Conservation (phyloP, 2,113 vertebrate genomes). For the Rhabdornis inornatus region DNA sequence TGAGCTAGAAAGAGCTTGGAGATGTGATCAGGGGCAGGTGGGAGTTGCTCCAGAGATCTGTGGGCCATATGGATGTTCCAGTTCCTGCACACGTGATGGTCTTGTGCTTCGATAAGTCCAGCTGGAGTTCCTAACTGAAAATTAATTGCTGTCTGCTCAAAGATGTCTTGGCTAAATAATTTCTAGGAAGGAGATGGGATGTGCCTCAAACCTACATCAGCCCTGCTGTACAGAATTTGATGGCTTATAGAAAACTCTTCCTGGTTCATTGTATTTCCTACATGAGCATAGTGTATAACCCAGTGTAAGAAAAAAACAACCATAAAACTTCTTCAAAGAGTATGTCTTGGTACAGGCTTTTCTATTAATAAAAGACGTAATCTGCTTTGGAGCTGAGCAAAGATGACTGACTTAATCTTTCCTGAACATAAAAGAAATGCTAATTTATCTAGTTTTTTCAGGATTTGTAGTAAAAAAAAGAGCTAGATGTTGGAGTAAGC, state of each 20-base stretch:
- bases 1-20: background rate
- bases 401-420: conserved; percentile 16
- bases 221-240: background rate
- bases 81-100: background rate
- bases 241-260: background rate
- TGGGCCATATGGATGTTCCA: background rate
- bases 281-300: background rate
- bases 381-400: background rate
- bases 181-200: conserved; percentile 27
- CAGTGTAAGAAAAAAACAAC: background rate
- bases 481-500: background rate
- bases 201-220: background rate
- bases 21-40: background rate
- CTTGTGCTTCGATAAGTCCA: background rate
- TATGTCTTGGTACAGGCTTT: background rate
- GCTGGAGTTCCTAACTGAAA: conserved; percentile 45
- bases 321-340: background rate
- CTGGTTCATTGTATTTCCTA: background rate
- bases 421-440: conserved; percentile 3
- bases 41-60: background rate
- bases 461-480: background rate
- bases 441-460: background rate
- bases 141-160: conserved; percentile 30
- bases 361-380: background rate
- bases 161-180: conserved; percentile 15